Evolutionary conservation across 1,140 invertebrate genomes (phyloP).

Genomic region (Brachionus manjavacas): DNA sequence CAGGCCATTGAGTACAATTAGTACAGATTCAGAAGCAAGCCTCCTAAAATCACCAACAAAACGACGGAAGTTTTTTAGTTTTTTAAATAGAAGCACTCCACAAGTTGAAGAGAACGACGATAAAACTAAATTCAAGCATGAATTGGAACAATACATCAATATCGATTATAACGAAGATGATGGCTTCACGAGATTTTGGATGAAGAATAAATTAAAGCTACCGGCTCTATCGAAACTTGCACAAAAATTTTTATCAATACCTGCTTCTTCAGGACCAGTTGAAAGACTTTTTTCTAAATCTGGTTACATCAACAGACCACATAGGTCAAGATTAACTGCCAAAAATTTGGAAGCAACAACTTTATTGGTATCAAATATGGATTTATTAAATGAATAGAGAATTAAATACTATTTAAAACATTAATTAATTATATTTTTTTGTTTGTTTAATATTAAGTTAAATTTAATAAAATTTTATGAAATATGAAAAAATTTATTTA

Average conservation of each 20-base stretch:
- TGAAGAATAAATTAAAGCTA: background rate
- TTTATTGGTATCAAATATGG: constrained; percentile 48
- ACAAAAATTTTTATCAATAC: background rate
- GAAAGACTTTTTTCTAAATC: too few species aligned
- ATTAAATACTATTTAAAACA: background rate
- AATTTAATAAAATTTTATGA: too few species aligned
- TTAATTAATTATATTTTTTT: too few species aligned
- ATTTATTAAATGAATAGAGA: constrained; percentile 11
- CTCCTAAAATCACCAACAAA: too few species aligned
- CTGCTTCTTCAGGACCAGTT: too few species aligned
- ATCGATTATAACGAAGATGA: background rate
- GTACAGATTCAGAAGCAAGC: background rate
- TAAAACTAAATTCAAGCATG: background rate
- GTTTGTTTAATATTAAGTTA: too few species aligned
- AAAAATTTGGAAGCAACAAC: background rate
- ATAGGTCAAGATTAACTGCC: background rate
- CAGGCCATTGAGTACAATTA: background rate
- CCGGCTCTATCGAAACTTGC: background rate
- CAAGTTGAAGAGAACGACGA: background rate
- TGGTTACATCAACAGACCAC: too few species aligned
- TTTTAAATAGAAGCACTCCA: background rate
- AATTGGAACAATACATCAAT: background rate
- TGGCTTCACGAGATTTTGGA: background rate
- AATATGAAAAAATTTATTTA: too few species aligned
- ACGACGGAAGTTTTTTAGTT: background rate